Evolutionary conservation across 1,140 invertebrate genomes (phyloP), one percentile per base, ranked within the genome.

Genomic region (Chironomus tepperi): DNA sequence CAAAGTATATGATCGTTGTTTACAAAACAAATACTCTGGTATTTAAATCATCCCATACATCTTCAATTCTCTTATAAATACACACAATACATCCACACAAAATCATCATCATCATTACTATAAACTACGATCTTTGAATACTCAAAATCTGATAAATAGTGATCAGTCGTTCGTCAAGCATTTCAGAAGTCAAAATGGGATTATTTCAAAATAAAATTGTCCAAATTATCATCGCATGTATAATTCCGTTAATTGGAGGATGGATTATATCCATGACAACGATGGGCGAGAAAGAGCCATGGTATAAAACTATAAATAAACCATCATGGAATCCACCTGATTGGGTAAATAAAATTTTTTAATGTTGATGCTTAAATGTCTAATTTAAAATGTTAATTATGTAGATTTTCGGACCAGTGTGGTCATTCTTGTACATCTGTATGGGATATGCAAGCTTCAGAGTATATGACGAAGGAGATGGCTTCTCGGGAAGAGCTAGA

Each of bases 361-460:
- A 57, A 57, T 10, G 9, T 57, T 57, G 9, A 57, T 2, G 7
- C 8, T 12, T 12, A n/a, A n/a, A n/a, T 12, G 2, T n/a, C 2
- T 57, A 3, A 57, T 12, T 12, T n/a, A 7, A 2, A 12, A 57
- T 12, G 1, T 57, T 57, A 57, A 57, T 57, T 57, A 57, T 57
- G 75, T 91, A 88, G 87, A 84, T 87, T 3, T 96, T 95, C 81
- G 91, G 84, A 0, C 91, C 92, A 0, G 87, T 91, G 3, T 96
- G 94, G 94, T 93, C 92, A 1, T 80, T 83, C 0, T 78, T 96
- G 1, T 96, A 96, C 80, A 87, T 87, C 74, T 84, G 88, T 24
- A 94, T 96, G 88, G 94, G 94, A 10, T 94, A 93, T 81, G 91
- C 93, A 18, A 95, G 93, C 0, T 95, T 95, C 78, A 79, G 95